Conservation (phyloP, 2,113 vertebrate genomes). For the Anser brachyrhynchus region DNA sequence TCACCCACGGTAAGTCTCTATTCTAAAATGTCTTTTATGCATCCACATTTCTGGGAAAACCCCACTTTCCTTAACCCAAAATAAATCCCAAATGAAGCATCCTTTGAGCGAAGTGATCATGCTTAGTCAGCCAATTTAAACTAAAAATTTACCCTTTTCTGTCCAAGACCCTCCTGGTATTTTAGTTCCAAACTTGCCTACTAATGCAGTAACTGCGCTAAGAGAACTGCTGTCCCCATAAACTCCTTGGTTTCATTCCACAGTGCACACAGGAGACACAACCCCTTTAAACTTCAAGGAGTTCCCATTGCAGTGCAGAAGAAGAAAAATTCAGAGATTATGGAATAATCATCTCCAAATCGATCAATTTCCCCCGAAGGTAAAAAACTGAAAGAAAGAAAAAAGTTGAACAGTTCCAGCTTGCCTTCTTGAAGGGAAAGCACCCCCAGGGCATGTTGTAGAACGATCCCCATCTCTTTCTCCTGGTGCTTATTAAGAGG, state of each 20-base stretch:
- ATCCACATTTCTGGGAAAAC: neutral
- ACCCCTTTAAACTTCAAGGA: constrained; percentile 79
- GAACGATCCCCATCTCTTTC: constrained; percentile 71
- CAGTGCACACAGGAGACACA: constrained; percentile 66
- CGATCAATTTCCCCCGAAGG: constrained; percentile 80
- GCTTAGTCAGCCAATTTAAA: neutral
- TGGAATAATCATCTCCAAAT: constrained; percentile 81
- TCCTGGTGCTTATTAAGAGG: constrained; percentile 80
- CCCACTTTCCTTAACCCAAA: neutral
- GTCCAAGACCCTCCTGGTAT: neutral
- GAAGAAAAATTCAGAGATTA: constrained; percentile 76
- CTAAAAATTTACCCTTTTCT: neutral
- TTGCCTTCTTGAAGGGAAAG: constrained; percentile 74
- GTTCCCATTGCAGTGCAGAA: constrained; percentile 73
- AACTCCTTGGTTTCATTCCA: constrained; percentile 71
- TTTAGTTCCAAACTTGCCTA: constrained; percentile 34
- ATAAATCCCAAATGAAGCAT: neutral
- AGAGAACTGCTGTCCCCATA: constrained; percentile 68
- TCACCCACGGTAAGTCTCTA: neutral
- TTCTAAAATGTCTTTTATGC: neutral
- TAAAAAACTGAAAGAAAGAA: constrained; percentile 74
- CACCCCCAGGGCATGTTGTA: constrained; percentile 74
- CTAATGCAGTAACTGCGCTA: constrained; percentile 37
- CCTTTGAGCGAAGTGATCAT: neutral
- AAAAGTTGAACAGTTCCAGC: constrained; percentile 74